Conservation (phyloP, 2,888 invertebrate genomes). For the Eristalinus sepulchralis region DNA sequence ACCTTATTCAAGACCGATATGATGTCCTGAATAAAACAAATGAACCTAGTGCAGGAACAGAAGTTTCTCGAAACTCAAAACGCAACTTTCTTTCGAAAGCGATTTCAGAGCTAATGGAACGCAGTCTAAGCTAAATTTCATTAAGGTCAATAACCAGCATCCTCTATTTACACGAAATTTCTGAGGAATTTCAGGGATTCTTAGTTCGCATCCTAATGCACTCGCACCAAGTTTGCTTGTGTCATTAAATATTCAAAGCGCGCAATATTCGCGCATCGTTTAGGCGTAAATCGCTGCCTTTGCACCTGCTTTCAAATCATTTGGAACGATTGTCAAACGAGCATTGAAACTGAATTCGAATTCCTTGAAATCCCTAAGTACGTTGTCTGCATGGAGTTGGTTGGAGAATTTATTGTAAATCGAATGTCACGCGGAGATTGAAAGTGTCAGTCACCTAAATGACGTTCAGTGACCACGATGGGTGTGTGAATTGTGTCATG, state of each 20-base stretch:
- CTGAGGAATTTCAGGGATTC: neutral
- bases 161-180: too few species aligned
- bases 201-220: neutral
- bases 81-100: too few species aligned
- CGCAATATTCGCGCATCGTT: neutral
- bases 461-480: too few species aligned
- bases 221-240: neutral
- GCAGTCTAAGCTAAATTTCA: too few species aligned
- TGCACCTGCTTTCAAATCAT: neutral
- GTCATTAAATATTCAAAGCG: neutral
- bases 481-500: too few species aligned
- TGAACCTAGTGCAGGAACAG: too few species aligned
- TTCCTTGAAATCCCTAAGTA: neutral
- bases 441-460: too few species aligned
- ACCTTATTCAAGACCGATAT: too few species aligned
- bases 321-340: neutral
- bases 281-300: neutral
- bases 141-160: too few species aligned
- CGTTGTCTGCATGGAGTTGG: neutral
- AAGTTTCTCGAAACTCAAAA: too few species aligned
- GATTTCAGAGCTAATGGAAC: too few species aligned
- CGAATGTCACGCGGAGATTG: neutral
- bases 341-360: neutral
- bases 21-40: too few species aligned
- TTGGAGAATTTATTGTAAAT: neutral